These are phyloP conservation scores for Apolygus lucorum DNA, from an alignment of 1,140 invertebrate genomes.

Conservation along the genomic window DNA sequence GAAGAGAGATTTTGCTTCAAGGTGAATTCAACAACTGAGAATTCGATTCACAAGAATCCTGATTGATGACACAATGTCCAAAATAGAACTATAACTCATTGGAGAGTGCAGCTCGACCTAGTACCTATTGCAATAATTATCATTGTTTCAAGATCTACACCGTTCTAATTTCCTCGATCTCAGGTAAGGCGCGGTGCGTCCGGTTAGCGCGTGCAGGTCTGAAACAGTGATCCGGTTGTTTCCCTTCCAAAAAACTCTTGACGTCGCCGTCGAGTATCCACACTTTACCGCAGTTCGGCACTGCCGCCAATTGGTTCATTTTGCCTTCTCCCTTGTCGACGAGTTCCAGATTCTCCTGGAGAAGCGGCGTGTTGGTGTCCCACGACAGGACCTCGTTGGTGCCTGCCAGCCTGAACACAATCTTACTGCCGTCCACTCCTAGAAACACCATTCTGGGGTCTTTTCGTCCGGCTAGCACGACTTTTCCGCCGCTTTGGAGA, in stretches of 20 bases:
- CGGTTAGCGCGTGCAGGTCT: not conserved
- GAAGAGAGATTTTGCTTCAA: too few species aligned
- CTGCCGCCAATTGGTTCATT: constrained; percentile 46
- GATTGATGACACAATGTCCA: too few species aligned
- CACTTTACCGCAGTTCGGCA: constrained; percentile 46
- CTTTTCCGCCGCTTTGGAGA: constrained; percentile 37
- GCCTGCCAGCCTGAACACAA: constrained; percentile 45
- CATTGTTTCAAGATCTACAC: too few species aligned
- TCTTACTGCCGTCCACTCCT: constrained; percentile 44
- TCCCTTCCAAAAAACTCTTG: constrained; percentile 49
- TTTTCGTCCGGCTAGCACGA: constrained; percentile 41
- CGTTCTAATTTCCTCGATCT: too few species aligned
- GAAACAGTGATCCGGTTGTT: constrained; percentile 12
- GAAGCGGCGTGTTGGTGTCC: constrained; percentile 38
- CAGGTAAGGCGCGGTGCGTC: not conserved
- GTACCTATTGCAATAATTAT: too few species aligned
- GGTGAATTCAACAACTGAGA: too few species aligned
- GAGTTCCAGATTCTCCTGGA: constrained; percentile 31
- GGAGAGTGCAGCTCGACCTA: too few species aligned
- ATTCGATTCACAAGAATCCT: too few species aligned
- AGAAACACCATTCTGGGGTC: constrained; percentile 43
- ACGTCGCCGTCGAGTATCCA: constrained; percentile 53
- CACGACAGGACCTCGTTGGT: constrained; percentile 44
- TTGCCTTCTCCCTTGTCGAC: constrained; percentile 9
- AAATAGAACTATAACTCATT: too few species aligned